phyloP scores from a whole-genome alignment of 1,140 invertebrate species.

The Dendrolimus kikuchii region DNA sequence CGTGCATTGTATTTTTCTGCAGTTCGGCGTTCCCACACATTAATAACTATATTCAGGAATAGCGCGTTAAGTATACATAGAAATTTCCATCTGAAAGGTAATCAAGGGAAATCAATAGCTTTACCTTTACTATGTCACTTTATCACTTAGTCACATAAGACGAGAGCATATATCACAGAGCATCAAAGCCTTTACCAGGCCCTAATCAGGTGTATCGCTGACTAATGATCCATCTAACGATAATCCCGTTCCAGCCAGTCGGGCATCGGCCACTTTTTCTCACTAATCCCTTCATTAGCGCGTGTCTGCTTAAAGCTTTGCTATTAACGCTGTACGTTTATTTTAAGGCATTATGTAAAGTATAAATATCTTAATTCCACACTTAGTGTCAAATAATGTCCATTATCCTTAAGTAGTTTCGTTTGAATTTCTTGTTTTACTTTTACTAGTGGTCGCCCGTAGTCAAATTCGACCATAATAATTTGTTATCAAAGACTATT shows the following conservation, averaged over 20 bases:
- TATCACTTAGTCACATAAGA: constrained; percentile 18
- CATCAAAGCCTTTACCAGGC: constrained; percentile 15
- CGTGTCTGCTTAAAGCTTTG: constrained; percentile 29
- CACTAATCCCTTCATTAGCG: constrained; percentile 53
- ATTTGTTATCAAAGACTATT: too few species aligned
- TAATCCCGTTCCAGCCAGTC: constrained; percentile 45
- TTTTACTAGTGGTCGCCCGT: too few species aligned
- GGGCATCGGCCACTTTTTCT: constrained; percentile 46
- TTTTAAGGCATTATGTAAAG: background rate
- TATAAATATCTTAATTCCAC: too few species aligned
- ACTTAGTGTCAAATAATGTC: background rate
- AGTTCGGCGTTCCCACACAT: too few species aligned
- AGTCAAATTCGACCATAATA: too few species aligned
- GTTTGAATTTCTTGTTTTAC: too few species aligned
- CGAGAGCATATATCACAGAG: constrained; percentile 18
- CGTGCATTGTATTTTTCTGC: too few species aligned
- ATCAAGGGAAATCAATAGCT: too few species aligned
- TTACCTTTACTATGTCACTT: constrained; percentile 4
- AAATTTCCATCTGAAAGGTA: too few species aligned
- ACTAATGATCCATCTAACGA: constrained; percentile 42
- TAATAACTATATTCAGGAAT: too few species aligned
- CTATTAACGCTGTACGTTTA: constrained; percentile 12
- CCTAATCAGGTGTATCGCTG: constrained; percentile 55
- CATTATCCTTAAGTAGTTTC: too few species aligned
- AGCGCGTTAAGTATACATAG: too few species aligned